Percentiles rank a stretch among this genome's conserved stretches.
phyloP scores from a whole-genome alignment of 2,797 vertebrate genomes.

The Myiotriccus ornatus region DNA sequence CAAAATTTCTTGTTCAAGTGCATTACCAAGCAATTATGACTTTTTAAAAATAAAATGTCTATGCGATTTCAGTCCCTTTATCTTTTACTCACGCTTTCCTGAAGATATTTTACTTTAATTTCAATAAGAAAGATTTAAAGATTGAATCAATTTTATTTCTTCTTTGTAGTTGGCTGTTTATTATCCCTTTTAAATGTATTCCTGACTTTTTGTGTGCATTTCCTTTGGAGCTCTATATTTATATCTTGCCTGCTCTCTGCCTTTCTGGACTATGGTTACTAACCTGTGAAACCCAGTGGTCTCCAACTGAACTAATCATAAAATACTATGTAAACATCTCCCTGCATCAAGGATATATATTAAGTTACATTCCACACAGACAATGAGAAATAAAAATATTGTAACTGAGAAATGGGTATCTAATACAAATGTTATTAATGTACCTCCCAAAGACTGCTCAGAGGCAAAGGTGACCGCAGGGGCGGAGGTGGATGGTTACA shows the following conservation, averaged over 20 bases:
- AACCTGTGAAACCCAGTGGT: conserved; percentile 54
- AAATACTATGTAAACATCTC: conserved; percentile 75
- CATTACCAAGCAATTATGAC: not conserved
- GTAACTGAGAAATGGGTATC: conserved; percentile 72
- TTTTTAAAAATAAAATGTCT: not conserved
- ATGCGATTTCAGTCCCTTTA: not conserved
- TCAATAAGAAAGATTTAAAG: conserved; percentile 19
- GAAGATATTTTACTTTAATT: conserved; percentile 36
- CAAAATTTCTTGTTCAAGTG: not conserved
- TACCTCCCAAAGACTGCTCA: conserved; percentile 79
- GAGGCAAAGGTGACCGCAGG: conserved; percentile 79
- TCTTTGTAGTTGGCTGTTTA: conserved; percentile 29
- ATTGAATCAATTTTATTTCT: not conserved
- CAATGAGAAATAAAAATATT: conserved; percentile 76
- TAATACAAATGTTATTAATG: conserved; percentile 78
- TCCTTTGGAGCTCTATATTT: conserved; percentile 11
- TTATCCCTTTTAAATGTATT: conserved; percentile 47
- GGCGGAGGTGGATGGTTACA: conserved; percentile 76
- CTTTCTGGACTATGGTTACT: conserved; percentile 28
- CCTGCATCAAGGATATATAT: conserved; percentile 62
- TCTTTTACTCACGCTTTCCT: conserved; percentile 5
- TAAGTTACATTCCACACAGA: conserved; percentile 76
- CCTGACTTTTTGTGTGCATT: not conserved
- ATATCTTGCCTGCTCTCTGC: not conserved
- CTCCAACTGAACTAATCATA: conserved; percentile 67